phyloP scores from a whole-genome alignment of 1,140 invertebrate species.

The Vollenhovia emeryi region DNA sequence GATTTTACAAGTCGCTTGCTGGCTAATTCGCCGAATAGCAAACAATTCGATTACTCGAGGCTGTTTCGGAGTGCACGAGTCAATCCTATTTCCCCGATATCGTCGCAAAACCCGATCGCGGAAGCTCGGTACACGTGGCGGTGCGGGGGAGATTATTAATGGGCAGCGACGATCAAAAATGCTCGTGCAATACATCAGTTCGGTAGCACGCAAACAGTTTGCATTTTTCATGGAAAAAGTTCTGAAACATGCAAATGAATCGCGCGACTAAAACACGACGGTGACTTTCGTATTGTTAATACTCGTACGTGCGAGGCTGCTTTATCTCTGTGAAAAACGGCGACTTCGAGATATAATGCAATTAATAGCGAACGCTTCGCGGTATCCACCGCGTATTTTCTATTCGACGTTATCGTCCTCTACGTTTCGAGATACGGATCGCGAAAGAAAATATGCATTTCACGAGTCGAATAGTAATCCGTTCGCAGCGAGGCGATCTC shows the following conservation, averaged over 20 bases:
- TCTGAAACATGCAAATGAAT: slow-evolving; percentile 47
- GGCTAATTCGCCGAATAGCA: not conserved
- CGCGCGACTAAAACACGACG: slow-evolving; percentile 1
- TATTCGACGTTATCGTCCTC: not conserved
- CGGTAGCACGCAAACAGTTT: slow-evolving; percentile 18
- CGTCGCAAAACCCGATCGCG: not conserved
- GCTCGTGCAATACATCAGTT: slow-evolving; percentile 28
- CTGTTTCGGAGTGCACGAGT: not conserved
- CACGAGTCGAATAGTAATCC: not conserved
- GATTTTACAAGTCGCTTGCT: not conserved
- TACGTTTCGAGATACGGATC: not conserved
- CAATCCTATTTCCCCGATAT: not conserved
- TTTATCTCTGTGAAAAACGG: not conserved
- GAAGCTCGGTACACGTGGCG: not conserved
- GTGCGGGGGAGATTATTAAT: slow-evolving; percentile 24
- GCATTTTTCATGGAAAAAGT: slow-evolving; percentile 51
- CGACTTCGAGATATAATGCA: not conserved
- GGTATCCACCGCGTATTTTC: not conserved
- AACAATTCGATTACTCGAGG: not conserved
- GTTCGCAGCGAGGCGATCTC: not conserved
- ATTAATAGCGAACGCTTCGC: not conserved
- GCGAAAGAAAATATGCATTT: not conserved
- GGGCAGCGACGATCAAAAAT: slow-evolving; percentile 32
- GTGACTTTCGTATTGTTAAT: slow-evolving; percentile 46
- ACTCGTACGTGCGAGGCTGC: slow-evolving; percentile 1